Base-by-base conservation (phyloP, 2,113 vertebrate species). In the Anoura caudifer region DNA sequence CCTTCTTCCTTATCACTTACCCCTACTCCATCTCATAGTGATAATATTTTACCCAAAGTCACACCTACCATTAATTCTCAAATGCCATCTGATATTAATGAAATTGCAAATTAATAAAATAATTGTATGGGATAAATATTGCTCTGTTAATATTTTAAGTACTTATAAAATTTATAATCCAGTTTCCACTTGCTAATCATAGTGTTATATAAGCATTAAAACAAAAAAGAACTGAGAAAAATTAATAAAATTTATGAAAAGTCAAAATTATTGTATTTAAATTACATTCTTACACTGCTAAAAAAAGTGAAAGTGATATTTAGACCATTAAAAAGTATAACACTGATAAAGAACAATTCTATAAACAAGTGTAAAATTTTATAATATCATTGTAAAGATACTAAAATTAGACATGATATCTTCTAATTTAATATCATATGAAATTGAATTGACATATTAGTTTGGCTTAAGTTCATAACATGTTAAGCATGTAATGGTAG, bases 301-400 rank as follows among this genome's bases (percentile, higher is more conserved):
- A 84, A 45, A 73, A 87, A 87, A 95, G 65, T 50, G 72, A 79
- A 93, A 83, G 22, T 67, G 63, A 76, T 89, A 77, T 84, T 81
- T 41, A 83, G 31, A 87, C 16, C 36, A 90, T 77, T 12, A 85
- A 90, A 81, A 95, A 89, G 43, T 1, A 8, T 72, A 96, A 76
- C 4, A 73, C 65, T 77, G 41, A 52, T 33, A 72, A 59, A 10
- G 76, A 96, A 70, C 4, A 76, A 95, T 56, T 28, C 33, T 81
- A 56, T 65, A 87, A 91, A 81, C 1, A 86, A 95, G 76, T 45
- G 11, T 31, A 95, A 90, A 96, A n/a, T 96, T 15, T 45, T 91
- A 12, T 61, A 67, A 36, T 79, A 69, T 67, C 7, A 45, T 73
- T 77, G 1, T 47, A 87, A 88, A 73, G 47, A 77, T 43, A 59